Evolutionary conservation across 2,113 vertebrate genomes (phyloP), one percentile per base, ranked within the genome.

Genomic region (Hoplias malabaricus): DNA sequence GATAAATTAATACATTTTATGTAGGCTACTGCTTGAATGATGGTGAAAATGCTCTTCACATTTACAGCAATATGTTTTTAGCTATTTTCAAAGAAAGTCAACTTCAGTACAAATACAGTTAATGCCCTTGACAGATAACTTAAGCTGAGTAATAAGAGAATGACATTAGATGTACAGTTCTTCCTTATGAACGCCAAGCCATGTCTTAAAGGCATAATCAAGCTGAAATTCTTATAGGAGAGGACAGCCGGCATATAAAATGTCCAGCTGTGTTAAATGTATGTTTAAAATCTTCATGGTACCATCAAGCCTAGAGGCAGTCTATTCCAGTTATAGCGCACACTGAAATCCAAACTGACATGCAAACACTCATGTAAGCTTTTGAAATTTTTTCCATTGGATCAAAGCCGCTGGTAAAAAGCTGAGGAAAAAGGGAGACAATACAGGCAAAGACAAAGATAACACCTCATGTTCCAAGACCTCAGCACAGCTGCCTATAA

Each of bases 181-280:
- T 19, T 59, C 46, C 2, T 1, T 61, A 19, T 31, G 16, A 21
- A 21, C 0, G 10, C 8, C 19, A 34, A 2, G 33, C 19, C 36
- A 12, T 33, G 38, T 43, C 12, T 61, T 31, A n/a, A 10, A 31
- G 11, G 7, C 59, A 40, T 71, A 25, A 56, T 16, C 31, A 38
- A 50, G 31, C 46, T 33, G 16, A 50, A 70, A 31, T 4, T 12
- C 16, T 21, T 29, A 62, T 34, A 48, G 48, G 21, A 69, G 73
- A 73, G 73, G 81, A 82, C 76, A 77, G 71, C 73, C 57, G 78
- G 73, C 79, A 79, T 73, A 79, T 50, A 38, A 67, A 46, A 80
- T 56, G 79, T 63, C 23, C 4, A 61, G 83, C 48, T 70, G 23
- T 66, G 56, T 61, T 21, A 34, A 36, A 33, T 36, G 31, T 21